Base-by-base conservation (phyloP, 2,888 invertebrate species). In the Drosophila fulvimacula region DNA sequence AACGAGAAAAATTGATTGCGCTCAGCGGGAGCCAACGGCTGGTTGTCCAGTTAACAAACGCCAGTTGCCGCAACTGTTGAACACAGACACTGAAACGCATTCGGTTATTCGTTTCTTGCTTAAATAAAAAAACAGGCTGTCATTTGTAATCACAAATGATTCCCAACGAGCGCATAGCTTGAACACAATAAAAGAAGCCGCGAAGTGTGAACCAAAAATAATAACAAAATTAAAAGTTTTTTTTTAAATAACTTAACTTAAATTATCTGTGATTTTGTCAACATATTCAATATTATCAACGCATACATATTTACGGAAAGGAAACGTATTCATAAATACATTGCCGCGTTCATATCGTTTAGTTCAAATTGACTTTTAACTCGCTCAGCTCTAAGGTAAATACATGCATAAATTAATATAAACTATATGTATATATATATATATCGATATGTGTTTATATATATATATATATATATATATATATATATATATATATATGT, bases 181-280 rank as follows among this genome's bases (percentile, higher is more conserved):
- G 56, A 70, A 61, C 68, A 53, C 58, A 61, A 67, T 58, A 49
- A 67, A 69, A 36, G 34, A 56, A 57, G 1, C 24, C 44, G 42
- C 2, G 21, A 56, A 56, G 42, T 24, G 44, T n/a, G 42, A 65
- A 44, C 67, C 61, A 69, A 69, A 61, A 56, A 55, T 68, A 68
- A 55, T 72, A 68, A 42, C 30, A 48, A 73, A 65, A 68, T 61
- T 69, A 66, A 38, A 67, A 62, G 58, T 24, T 41, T 34, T 51
- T 36, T 36, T 11, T 36, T 39, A 41, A 78, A 62, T 15, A 69
- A 64, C 63, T 55, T 78, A 76, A 81, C n/a, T 87, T 85, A 76
- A 84, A 87, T 85, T 87, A 84, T 85, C 85, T 85, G 85, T 87
- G 85, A 85, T 85, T 85, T 80, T 69, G 78, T 86, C 79, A 81